Evolutionary conservation across 1,140 invertebrate genomes (phyloP).

Genomic region (Asobara japonica): DNA sequence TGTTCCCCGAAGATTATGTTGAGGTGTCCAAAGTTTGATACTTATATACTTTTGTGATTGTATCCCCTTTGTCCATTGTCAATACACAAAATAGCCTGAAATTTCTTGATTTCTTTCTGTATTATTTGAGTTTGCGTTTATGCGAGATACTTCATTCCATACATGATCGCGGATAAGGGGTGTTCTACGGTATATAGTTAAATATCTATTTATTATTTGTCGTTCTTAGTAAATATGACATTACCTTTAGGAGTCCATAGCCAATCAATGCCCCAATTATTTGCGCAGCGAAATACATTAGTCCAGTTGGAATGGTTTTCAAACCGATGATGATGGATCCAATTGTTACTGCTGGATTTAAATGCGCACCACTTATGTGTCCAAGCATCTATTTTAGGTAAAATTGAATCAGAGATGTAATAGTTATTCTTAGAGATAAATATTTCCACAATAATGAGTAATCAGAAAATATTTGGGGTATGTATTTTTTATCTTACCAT

Average conservation of each 20-base stretch:
- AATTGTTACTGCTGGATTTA: conserved; percentile 83
- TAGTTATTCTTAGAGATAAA: not conserved
- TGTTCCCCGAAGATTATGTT: no score
- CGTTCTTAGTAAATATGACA: not conserved
- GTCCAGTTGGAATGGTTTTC: conserved; percentile 73
- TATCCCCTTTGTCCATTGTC: no score
- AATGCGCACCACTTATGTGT: conserved; percentile 76
- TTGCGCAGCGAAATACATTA: conserved; percentile 78
- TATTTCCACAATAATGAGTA: not conserved
- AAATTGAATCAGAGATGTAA: not conserved
- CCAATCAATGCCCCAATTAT: conserved; percentile 77
- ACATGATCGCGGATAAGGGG: no score
- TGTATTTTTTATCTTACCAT: conserved; percentile 63
- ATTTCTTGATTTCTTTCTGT: no score
- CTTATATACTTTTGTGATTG: no score
- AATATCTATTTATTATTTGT: not conserved
- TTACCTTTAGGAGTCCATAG: conserved; percentile 71
- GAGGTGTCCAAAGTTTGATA: no score
- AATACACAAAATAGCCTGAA: no score
- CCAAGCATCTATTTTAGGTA: conserved; percentile 70
- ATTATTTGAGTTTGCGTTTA: no score
- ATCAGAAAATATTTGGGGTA: not conserved
- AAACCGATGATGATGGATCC: conserved; percentile 74
- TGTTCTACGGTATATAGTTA: no score
- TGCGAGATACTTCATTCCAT: no score